Conservation (phyloP, 2,888 invertebrate species). For the Cyclophora punctaria region DNA sequence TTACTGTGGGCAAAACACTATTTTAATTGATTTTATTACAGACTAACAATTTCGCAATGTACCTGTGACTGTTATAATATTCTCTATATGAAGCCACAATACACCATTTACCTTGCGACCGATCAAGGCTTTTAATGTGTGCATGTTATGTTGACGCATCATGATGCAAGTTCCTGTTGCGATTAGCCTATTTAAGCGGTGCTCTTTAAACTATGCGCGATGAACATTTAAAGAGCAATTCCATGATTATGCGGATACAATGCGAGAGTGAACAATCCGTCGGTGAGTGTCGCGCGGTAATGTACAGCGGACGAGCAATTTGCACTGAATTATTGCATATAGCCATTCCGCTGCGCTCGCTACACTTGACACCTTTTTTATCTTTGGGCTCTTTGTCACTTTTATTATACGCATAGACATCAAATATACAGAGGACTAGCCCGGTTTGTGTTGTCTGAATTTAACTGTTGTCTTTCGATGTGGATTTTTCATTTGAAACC, state of each 20-base stretch:
- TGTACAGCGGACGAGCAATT: slow-evolving; percentile 38
- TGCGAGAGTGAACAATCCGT: slow-evolving; percentile 23
- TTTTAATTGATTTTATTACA: too few relatives aligned
- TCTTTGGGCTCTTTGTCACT: slow-evolving; percentile 19
- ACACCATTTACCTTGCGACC: too few relatives aligned
- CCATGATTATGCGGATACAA: slow-evolving; percentile 17
- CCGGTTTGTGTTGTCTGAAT: too few relatives aligned
- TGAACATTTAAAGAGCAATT: slow-evolving; percentile 12
- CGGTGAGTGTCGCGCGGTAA: slow-evolving; percentile 32
- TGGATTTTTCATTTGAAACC: too few relatives aligned
- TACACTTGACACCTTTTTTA: slow-evolving; percentile 26
- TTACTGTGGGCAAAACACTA: too few relatives aligned
- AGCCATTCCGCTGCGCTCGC: slow-evolving; percentile 25
- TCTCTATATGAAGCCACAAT: too few relatives aligned
- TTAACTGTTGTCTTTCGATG: too few relatives aligned
- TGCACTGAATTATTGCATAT: slow-evolving; percentile 46
- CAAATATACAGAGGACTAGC: too few relatives aligned
- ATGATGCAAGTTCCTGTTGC: not conserved
- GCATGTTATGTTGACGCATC: too few relatives aligned
- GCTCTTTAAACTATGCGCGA: not conserved
- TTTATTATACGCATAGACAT: slow-evolving; percentile 1
- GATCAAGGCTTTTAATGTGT: too few relatives aligned
- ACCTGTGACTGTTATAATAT: too few relatives aligned
- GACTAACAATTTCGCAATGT: too few relatives aligned
- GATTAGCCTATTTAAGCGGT: not conserved